Conservation (phyloP, 2,888 invertebrate species). For the Baronia brevicornis region DNA sequence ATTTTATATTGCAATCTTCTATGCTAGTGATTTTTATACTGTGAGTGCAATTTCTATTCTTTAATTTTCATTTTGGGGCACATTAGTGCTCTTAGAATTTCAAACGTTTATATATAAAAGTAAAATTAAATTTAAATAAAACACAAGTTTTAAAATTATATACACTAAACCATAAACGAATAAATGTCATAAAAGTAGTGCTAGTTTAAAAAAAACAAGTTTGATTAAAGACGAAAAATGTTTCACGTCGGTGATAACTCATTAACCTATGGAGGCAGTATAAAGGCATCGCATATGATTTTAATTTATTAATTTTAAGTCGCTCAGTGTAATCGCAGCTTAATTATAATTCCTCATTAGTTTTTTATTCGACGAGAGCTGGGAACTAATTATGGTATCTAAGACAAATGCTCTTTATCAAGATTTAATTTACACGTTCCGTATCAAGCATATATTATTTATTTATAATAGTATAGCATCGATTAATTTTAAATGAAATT, state of each 20-base stretch:
- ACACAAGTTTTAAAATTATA: too few relatives aligned
- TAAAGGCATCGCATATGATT: conserved; percentile 16
- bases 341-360: conserved; percentile 54
- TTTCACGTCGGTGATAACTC: conserved; percentile 6
- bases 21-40: too few relatives aligned
- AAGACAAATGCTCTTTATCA: conserved; percentile 51
- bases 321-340: conserved; percentile 40
- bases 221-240: conserved; percentile 9
- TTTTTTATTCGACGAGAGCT: conserved; percentile 41
- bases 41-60: too few relatives aligned
- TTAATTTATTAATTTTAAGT: conserved; percentile 31
- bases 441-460: conserved; percentile 33
- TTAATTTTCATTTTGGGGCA: too few relatives aligned
- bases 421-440: conserved; percentile 37
- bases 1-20: too few relatives aligned
- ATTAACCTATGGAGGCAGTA: conserved; percentile 18
- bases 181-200: conserved; percentile 9
- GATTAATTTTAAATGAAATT: too few relatives aligned
- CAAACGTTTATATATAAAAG: too few relatives aligned
- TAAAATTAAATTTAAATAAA: too few relatives aligned
- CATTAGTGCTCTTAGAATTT: too few relatives aligned
- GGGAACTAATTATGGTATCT: conserved; percentile 51
- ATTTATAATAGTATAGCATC: too few relatives aligned
- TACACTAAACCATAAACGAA: conserved; percentile 5
- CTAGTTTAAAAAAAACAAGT: conserved; percentile 12